Conservation (phyloP, 2,113 vertebrate species). For the Paralichthys olivaceus region DNA sequence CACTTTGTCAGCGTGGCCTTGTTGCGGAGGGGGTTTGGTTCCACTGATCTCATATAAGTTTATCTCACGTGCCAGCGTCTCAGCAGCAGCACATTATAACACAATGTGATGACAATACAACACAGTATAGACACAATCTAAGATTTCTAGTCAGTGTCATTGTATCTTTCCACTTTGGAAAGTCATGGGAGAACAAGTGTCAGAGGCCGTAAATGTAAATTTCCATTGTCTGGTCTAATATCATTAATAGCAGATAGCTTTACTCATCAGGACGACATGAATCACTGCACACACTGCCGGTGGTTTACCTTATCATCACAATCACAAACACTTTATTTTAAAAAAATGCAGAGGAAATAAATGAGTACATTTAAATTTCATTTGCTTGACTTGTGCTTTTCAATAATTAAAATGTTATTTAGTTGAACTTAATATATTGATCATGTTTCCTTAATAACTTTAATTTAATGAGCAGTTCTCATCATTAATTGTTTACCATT, state of each 20-base stretch:
- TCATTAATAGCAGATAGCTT: too few relatives aligned
- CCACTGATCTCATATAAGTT: constrained; percentile 30
- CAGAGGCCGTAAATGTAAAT: too few relatives aligned
- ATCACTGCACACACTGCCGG: neutral
- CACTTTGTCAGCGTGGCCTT: constrained; percentile 35
- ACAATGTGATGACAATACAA: neutral
- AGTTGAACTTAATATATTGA: too few relatives aligned
- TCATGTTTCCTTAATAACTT: too few relatives aligned
- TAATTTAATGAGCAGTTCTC: too few relatives aligned
- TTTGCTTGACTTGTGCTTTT: neutral
- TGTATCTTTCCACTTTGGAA: too few relatives aligned
- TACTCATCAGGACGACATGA: neutral
- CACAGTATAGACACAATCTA: neutral
- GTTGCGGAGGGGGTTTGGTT: constrained; percentile 6
- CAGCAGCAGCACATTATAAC: neutral
- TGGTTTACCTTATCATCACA: too few relatives aligned
- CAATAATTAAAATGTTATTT: too few relatives aligned
- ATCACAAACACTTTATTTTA: neutral
- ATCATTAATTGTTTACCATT: too few relatives aligned
- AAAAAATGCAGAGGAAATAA: neutral
- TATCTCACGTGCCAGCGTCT: constrained; percentile 13
- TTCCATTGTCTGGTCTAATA: too few relatives aligned
- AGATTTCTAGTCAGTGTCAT: too few relatives aligned
- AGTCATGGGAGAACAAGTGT: too few relatives aligned
- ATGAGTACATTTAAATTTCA: neutral